Conservation (phyloP, 2,797 vertebrate species). For the Clarias fuscus region DNA sequence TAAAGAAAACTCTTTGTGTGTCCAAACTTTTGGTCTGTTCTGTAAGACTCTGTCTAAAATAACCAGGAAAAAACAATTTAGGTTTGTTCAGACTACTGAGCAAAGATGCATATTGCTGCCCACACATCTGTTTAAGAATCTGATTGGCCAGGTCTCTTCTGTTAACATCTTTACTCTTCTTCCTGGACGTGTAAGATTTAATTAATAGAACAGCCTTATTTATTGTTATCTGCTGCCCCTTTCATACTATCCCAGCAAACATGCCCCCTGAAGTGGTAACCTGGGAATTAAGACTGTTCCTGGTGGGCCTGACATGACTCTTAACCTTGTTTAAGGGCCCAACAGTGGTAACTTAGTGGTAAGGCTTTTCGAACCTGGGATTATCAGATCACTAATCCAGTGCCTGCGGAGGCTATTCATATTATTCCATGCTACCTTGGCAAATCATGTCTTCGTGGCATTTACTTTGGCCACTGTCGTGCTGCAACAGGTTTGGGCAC, state of each 20-base stretch:
- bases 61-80: not conserved
- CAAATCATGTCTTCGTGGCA: not conserved
- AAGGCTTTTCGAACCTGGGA: too few species aligned
- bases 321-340: not conserved
- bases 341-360: too few species aligned
- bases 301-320: not conserved
- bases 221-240: not conserved
- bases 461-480: not conserved
- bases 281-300: not conserved
- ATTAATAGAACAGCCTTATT: not conserved
- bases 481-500: not conserved
- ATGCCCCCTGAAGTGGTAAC: not conserved
- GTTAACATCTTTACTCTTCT: not conserved
- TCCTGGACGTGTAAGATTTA: not conserved
- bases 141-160: not conserved
- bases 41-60: not conserved
- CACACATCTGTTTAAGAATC: not conserved
- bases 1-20: too few species aligned
- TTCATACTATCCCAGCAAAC: not conserved
- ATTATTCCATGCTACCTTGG: too few species aligned
- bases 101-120: not conserved
- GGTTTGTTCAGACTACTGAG: not conserved
- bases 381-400: too few species aligned
- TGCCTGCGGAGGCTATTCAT: too few species aligned
- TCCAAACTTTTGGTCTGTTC: too few species aligned